phyloP scores from a whole-genome alignment of 2,113 vertebrate species.

The Zapus hudsonius region DNA sequence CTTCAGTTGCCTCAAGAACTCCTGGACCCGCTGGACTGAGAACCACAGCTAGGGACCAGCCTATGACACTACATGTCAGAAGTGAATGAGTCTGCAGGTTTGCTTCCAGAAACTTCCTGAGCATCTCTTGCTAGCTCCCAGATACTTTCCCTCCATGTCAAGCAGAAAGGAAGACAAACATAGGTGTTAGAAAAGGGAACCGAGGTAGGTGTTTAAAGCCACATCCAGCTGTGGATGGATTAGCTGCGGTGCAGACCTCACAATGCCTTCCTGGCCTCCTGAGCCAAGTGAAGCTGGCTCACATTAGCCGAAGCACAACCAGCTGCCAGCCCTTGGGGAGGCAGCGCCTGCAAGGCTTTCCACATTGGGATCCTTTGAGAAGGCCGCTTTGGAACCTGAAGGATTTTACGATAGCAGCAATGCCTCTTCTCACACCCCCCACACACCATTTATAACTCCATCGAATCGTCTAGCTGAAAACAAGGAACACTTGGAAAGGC shows the following conservation, averaged over 20 bases:
- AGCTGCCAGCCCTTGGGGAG: neutral
- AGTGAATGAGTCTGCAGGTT: conserved; percentile 8
- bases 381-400: conserved; percentile 22
- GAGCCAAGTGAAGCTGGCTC: conserved; percentile 37
- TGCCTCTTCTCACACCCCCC: neutral
- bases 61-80: conserved; percentile 79
- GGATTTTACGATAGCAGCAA: neutral
- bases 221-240: neutral
- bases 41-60: conserved; percentile 68
- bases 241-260: conserved; percentile 39
- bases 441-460: neutral
- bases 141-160: conserved; percentile 36
- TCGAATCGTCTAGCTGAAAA: conserved; percentile 20
- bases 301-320: conserved; percentile 32
- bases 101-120: conserved; percentile 73
- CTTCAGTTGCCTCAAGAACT: conserved; percentile 74
- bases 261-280: conserved; percentile 32
- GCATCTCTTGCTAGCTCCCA: conserved; percentile 35
- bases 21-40: conserved; percentile 44
- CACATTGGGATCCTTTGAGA: neutral
- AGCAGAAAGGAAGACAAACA: conserved; percentile 44
- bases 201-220: conserved; percentile 17
- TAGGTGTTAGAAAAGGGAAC: conserved; percentile 42
- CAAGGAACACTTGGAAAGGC: conserved; percentile 7
- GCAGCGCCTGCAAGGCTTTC: neutral